These are phyloP conservation scores for Corythoichthys intestinalis DNA, from an alignment of 2,113 vertebrate species.

Conservation along the genomic window DNA sequence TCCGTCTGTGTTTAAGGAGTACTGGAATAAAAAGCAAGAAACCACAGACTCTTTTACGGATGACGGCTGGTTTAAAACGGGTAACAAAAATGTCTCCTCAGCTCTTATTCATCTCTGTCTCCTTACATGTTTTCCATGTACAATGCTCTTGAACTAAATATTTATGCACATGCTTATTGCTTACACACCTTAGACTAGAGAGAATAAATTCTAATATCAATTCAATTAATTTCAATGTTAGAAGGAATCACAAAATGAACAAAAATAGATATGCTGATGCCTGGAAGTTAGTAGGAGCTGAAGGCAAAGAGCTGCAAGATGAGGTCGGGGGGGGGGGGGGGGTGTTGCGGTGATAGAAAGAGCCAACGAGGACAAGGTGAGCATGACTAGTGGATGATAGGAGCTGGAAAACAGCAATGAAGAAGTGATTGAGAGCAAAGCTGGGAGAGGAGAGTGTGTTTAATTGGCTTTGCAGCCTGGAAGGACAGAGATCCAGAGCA, in stretches of 20 bases:
- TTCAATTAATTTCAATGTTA: conserved; percentile 42
- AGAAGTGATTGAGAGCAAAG: conserved; percentile 42
- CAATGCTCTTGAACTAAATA: neutral
- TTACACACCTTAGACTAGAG: conserved; percentile 16
- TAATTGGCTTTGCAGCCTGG: conserved; percentile 88
- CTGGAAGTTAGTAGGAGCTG: conserved; percentile 18
- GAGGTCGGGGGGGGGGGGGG: conserved; percentile 17
- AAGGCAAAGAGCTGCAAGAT: conserved; percentile 29
- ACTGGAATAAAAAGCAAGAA: conserved; percentile 87
- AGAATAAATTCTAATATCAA: conserved; percentile 26
- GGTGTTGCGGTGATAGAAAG: conserved; percentile 16
- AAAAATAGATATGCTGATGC: conserved; percentile 39
- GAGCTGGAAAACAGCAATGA: conserved; percentile 8
- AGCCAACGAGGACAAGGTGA: conserved; percentile 17
- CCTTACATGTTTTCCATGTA: neutral
- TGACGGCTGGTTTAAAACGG: conserved; percentile 93
- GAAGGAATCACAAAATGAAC: conserved; percentile 22
- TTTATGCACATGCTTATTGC: neutral
- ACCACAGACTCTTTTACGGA: conserved; percentile 79
- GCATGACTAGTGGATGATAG: conserved; percentile 10
- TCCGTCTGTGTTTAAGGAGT: conserved; percentile 83
- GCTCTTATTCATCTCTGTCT: neutral
- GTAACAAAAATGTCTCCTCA: conserved; percentile 55
- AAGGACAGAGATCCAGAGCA: conserved; percentile 79
- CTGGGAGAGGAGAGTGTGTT: conserved; percentile 50